Evolutionary conservation across 2,797 vertebrate genomes (phyloP).

Genomic region (Acipenser transmontanus): DNA sequence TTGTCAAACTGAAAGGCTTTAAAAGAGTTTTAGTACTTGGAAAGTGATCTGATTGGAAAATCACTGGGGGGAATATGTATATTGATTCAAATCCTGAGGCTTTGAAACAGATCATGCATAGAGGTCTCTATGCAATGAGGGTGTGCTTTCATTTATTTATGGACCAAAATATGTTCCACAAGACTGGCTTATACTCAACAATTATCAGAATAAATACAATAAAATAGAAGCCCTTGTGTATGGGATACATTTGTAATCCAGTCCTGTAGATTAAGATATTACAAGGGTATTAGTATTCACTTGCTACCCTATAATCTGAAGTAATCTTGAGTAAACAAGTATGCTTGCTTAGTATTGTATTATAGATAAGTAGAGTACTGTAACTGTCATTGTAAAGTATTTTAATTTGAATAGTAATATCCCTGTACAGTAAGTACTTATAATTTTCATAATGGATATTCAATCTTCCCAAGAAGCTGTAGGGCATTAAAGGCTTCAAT

Average conservation of each 20-base stretch:
- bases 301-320: not conserved
- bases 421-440: not conserved
- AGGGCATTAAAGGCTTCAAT: not conserved
- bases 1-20: not conserved
- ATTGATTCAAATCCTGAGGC: not conserved
- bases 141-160: not conserved
- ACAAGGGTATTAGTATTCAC: not conserved
- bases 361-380: not conserved
- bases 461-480: not conserved
- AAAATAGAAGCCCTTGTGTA: not conserved
- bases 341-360: not conserved
- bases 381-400: not conserved
- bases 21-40: not conserved
- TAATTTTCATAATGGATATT: not conserved
- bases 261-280: not conserved
- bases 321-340: slow-evolving; percentile 1
- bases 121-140: not conserved
- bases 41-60: not conserved
- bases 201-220: not conserved
- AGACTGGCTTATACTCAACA: not conserved
- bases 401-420: not conserved
- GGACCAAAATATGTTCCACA: not conserved
- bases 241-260: not conserved
- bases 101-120: not conserved
- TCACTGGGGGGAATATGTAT: not conserved